Evolutionary conservation across 2,888 invertebrate species (phyloP), one percentile per base, ranked within the genome.

Genomic region (Ligdia adustata): DNA sequence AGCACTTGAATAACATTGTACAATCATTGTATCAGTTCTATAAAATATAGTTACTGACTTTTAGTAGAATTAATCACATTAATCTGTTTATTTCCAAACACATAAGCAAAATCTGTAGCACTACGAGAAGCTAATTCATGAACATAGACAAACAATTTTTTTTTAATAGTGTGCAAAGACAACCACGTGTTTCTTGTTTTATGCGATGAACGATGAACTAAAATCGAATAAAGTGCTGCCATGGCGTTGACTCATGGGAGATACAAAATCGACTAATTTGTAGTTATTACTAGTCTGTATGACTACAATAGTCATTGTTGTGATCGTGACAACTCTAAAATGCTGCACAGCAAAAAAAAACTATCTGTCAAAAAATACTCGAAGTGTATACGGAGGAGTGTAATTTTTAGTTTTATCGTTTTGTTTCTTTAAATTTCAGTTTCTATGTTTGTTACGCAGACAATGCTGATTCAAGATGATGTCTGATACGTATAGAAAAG

Each of bases 401-500:
- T 73, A 62, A 59, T 71, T 76, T 75, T 78, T 72, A 69, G 75
- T 85, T 85, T 78, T 79, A 67, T 76, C 67, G 60, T 85, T 80
- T 83, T 79, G 65, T 82, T 82, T 82, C 76, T 62, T 72, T 68
- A 64, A 65, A 72, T 79, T 81, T 75, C 57, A 76, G 79, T 79
- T 72, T 72, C 73, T 84, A 72, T 69, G 72, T 75, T 70, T 64
- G 69, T 78, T 75, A 72, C 73, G 71, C 79, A 82, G 82, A 88
- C 80, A 79, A 89, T 90, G 89, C 81, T 71, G 88, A 92, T 91
- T 90, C 92, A 95, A 95, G 93, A 96, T 96, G 95, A 96, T 96
- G 94, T 94, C 94, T 92, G 96, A 96, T 93, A 95, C 95, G 92
- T 96, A 95, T 93, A 94, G 96, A 82, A 96, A 96, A 93, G 95